A percentile compares a stretch with the other conserved stretches of the same genome.
Evolutionary conservation across 1,140 invertebrate genomes (phyloP).

Genomic region (Tribolium castaneum): DNA sequence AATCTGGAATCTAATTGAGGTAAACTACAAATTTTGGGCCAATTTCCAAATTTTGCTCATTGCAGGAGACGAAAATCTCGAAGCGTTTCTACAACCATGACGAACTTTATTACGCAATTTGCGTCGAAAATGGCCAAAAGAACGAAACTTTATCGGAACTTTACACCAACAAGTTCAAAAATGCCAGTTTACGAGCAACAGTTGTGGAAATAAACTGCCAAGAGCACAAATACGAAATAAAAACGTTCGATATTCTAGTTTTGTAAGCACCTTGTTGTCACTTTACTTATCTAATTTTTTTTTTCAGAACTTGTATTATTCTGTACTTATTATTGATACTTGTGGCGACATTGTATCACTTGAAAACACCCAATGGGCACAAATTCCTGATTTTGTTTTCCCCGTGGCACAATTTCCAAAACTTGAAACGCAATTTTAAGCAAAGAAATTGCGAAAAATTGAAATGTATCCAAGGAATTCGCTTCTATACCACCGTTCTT

Average conservation of each 20-base stretch:
- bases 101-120: not conserved
- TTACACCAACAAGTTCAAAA: not conserved
- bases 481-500: slow-evolving; percentile 40
- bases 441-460: slow-evolving; percentile 29
- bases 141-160: not conserved
- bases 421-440: not conserved
- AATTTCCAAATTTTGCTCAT: too few species aligned
- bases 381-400: not conserved
- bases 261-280: not conserved
- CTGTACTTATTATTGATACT: not conserved
- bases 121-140: not conserved
- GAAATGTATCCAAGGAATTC: slow-evolving; percentile 42
- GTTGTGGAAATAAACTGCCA: not conserved
- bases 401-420: not conserved
- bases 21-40: not conserved
- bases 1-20: slow-evolving; percentile 3
- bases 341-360: not conserved
- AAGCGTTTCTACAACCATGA: not conserved
- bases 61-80: not conserved
- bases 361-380: not conserved
- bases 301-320: not conserved
- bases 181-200: not conserved
- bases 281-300: not conserved
- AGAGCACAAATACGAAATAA: not conserved
- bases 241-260: not conserved